A percentile compares a stretch with the other conserved stretches of the same genome.
Conservation (phyloP, 2,113 vertebrate species). For the Cololabis saira region DNA sequence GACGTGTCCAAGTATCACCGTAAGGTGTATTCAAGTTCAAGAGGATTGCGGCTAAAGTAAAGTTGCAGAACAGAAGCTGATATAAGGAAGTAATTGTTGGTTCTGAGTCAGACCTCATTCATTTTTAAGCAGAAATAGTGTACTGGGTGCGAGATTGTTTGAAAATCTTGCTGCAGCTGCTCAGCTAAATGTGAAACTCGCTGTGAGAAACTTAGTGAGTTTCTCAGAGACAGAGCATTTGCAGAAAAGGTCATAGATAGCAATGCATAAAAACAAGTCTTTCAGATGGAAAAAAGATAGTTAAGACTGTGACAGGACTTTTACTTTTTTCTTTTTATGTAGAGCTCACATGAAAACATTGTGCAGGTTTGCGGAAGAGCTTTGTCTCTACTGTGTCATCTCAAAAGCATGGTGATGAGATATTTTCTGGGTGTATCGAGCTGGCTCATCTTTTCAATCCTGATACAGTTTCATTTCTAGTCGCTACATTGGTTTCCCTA, state of each 20-base stretch:
- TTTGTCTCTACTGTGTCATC: neutral
- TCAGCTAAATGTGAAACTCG: conserved; percentile 14
- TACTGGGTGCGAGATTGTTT: conserved; percentile 8
- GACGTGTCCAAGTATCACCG: no score
- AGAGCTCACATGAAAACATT: neutral
- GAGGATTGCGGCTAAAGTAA: neutral
- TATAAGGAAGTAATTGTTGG: conserved; percentile 27
- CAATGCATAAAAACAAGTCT: conserved; percentile 1
- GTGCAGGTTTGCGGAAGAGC: neutral
- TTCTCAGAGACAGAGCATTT: neutral
- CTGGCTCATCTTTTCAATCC: neutral
- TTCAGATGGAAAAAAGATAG: neutral
- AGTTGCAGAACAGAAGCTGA: conserved; percentile 17
- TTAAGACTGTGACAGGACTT: neutral
- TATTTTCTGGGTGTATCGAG: neutral
- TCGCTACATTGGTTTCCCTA: conserved; percentile 3
- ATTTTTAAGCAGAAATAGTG: conserved; percentile 46
- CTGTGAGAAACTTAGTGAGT: neutral
- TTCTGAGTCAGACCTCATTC: conserved; percentile 39
- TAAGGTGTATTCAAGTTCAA: no score
- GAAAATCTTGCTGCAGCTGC: conserved; percentile 22
- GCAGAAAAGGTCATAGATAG: neutral
- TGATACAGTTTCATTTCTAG: conserved; percentile 5
- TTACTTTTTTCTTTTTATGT: neutral
- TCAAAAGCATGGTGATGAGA: neutral